Percentiles rank a stretch among this genome's conserved stretches.
Conservation (phyloP, 2,888 invertebrate genomes). For the Celastrina argiolus region DNA sequence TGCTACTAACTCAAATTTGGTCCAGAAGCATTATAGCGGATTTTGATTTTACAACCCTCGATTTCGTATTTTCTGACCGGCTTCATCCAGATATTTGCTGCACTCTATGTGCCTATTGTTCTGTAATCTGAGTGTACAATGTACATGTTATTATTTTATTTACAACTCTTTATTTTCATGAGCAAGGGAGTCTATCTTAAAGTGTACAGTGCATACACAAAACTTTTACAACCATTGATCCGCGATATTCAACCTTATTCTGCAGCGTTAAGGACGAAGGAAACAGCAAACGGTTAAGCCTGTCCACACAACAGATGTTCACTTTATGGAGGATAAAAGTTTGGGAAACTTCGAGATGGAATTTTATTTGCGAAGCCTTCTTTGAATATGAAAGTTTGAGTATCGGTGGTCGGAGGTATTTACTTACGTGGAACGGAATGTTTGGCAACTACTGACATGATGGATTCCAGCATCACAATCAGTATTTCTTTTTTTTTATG, state of each 20-base stretch:
- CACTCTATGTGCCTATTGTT: too few species aligned
- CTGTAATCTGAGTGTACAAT: too few species aligned
- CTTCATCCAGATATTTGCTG: too few species aligned
- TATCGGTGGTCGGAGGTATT: slow-evolving; percentile 18
- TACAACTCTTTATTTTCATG: slow-evolving; percentile 56
- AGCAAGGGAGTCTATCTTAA: slow-evolving; percentile 48
- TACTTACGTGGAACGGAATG: slow-evolving; percentile 14
- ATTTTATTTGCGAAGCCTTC: slow-evolving; percentile 65
- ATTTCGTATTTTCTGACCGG: too few species aligned
- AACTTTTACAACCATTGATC: not conserved
- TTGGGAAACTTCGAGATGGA: slow-evolving; percentile 48
- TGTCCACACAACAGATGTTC: slow-evolving; percentile 70
- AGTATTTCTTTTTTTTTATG: not conserved
- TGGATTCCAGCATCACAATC: slow-evolving; percentile 2
- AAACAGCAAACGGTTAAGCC: slow-evolving; percentile 38
- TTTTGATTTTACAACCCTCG: too few species aligned
- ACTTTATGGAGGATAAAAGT: slow-evolving; percentile 41
- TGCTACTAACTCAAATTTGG: too few species aligned
- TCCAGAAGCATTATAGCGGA: too few species aligned
- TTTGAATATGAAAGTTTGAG: slow-evolving; percentile 53
- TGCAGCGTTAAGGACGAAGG: slow-evolving; percentile 41
- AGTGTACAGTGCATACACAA: not conserved
- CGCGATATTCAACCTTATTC: slow-evolving; percentile 26
- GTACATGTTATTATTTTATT: slow-evolving; percentile 36
- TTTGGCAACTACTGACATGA: slow-evolving; percentile 18